Evolutionary conservation across 2,797 vertebrate genomes (phyloP).

Genomic region (Coccyzus lansbergi): DNA sequence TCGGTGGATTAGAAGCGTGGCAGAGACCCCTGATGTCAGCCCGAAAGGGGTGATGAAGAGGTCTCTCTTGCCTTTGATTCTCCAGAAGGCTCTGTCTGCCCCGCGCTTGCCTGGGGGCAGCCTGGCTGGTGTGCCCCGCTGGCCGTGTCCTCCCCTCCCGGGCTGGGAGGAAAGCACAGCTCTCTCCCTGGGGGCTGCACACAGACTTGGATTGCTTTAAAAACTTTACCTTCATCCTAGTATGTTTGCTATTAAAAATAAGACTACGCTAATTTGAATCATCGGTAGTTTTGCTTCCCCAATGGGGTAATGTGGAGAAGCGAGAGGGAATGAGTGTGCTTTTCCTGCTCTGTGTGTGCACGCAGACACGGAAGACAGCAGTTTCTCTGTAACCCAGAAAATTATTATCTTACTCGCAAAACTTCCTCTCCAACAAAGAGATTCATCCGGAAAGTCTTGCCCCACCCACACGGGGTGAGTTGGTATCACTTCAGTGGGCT

Average conservation of each 20-base stretch:
- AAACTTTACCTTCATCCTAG: background rate
- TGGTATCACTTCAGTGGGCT: background rate
- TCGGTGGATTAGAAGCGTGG: background rate
- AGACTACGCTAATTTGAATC: background rate
- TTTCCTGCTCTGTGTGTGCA: background rate
- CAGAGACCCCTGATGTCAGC: constrained; percentile 8
- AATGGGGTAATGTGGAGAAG: background rate
- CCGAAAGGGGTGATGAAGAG: background rate
- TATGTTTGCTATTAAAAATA: background rate
- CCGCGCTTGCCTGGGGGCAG: background rate
- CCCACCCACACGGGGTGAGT: background rate
- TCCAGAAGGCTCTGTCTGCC: background rate
- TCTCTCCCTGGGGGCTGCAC: background rate
- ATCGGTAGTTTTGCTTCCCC: background rate
- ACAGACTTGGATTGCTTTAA: background rate
- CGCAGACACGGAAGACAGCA: rapidly evolving
- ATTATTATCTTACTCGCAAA: background rate
- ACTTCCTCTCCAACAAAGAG: constrained; percentile 5
- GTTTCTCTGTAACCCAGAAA: background rate
- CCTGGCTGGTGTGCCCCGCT: background rate
- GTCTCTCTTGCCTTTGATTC: background rate
- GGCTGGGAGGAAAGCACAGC: background rate
- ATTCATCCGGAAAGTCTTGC: background rate
- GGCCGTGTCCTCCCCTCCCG: background rate
- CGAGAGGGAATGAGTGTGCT: background rate